These are phyloP conservation scores for Cryptops parisi DNA, from an alignment of 2,888 invertebrate genomes.

Conservation along the genomic window DNA sequence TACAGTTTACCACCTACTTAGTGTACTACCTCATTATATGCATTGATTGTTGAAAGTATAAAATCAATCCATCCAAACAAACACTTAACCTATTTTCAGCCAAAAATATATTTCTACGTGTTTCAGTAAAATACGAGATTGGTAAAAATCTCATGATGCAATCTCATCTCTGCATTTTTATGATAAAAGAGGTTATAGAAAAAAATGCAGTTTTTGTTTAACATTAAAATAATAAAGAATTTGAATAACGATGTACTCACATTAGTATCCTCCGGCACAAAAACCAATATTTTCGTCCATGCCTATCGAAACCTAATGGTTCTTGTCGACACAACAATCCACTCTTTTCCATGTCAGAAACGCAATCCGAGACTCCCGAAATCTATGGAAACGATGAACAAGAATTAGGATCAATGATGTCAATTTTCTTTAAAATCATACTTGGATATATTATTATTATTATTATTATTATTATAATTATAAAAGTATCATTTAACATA, in stretches of 20 bases:
- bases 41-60: too few species aligned
- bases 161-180: not conserved
- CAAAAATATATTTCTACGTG: too few species aligned
- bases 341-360: slow-evolving; percentile 77
- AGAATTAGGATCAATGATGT: too few species aligned
- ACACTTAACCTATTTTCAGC: not conserved
- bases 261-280: slow-evolving; percentile 80
- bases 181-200: too few species aligned
- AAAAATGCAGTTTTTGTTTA: too few species aligned
- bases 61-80: not conserved
- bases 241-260: slow-evolving; percentile 42
- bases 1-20: too few species aligned
- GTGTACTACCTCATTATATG: too few species aligned
- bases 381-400: slow-evolving; percentile 41
- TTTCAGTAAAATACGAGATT: not conserved
- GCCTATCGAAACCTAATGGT: slow-evolving; percentile 85
- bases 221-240: too few species aligned
- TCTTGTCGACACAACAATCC: slow-evolving; percentile 85
- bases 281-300: slow-evolving; percentile 97
- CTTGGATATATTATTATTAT: too few species aligned
- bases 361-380: slow-evolving; percentile 82
- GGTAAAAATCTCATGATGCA: not conserved
- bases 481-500: too few species aligned
- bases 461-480: too few species aligned
- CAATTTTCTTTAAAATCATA: too few species aligned